These are phyloP conservation scores for Oedothorax gibbosus DNA, from an alignment of 1,140 invertebrate genomes.

Conservation along the genomic window DNA sequence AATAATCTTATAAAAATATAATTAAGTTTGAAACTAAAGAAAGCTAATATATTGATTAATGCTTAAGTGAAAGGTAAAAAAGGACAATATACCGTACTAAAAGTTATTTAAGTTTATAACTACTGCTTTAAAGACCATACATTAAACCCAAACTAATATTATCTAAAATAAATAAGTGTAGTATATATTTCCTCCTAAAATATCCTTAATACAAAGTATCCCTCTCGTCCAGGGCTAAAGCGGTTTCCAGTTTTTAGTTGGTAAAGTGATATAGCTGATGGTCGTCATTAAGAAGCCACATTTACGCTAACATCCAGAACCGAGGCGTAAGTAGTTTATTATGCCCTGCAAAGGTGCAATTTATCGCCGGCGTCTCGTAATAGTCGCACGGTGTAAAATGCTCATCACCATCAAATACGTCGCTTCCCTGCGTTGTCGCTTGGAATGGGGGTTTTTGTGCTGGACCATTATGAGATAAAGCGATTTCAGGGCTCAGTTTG, in stretches of 20 bases:
- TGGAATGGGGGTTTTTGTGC: constrained; percentile 23
- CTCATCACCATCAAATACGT: constrained; percentile 53
- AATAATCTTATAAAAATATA: no score
- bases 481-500: constrained; percentile 16
- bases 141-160: no score
- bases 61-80: no score
- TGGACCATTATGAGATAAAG: constrained; percentile 39
- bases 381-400: constrained; percentile 30
- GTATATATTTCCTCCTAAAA: no score
- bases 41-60: no score
- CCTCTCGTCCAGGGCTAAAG: background rate
- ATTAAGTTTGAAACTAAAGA: no score
- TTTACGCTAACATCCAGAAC: constrained; percentile 12
- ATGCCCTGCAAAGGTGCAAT: constrained; percentile 53
- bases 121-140: no score
- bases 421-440: constrained; percentile 18
- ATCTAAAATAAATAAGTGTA: no score
- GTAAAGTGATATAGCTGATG: constrained; percentile 49
- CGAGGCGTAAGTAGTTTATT: constrained; percentile 45
- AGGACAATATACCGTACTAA: no score
- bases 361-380: constrained; percentile 39
- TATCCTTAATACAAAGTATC: no score
- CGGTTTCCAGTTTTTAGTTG: background rate
- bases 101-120: no score
- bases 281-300: constrained; percentile 41